phyloP scores from a whole-genome alignment of 2,797 vertebrate genomes.

The Stomatorhinus walkeri region DNA sequence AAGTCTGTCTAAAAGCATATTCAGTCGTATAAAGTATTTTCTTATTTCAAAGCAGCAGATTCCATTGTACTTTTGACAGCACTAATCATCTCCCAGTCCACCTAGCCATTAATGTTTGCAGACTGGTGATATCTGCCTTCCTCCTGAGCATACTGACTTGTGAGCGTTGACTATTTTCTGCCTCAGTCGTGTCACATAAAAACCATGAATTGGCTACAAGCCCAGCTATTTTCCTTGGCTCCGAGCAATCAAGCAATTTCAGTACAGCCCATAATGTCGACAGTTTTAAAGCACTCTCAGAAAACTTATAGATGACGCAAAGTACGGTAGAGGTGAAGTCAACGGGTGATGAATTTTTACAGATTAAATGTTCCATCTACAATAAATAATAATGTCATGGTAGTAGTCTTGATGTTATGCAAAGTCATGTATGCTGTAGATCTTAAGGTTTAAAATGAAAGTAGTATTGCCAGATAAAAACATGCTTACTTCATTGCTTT shows the following conservation, averaged over 20 bases:
- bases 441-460: not conserved
- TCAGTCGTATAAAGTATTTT: not conserved
- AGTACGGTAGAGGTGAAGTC: constrained; percentile 1
- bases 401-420: not conserved
- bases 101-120: not conserved
- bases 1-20: not conserved
- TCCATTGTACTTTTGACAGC: not conserved
- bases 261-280: not conserved
- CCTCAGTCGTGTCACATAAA: constrained; percentile 2
- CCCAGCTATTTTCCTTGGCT: constrained; percentile 11
- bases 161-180: not conserved
- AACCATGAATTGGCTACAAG: constrained; percentile 16
- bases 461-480: not conserved
- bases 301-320: constrained; percentile 9
- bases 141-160: not conserved
- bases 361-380: not conserved
- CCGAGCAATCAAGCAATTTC: constrained; percentile 13
- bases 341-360: constrained; percentile 1
- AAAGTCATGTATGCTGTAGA: not conserved
- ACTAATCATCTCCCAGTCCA: not conserved
- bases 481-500: not conserved
- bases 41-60: not conserved
- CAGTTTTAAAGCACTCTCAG: constrained; percentile 10
- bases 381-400: not conserved
- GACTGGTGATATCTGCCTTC: constrained; percentile 20